These are phyloP conservation scores for Sarcophaga variegata DNA, from an alignment of 2,888 invertebrate genomes.

Conservation along the genomic window DNA sequence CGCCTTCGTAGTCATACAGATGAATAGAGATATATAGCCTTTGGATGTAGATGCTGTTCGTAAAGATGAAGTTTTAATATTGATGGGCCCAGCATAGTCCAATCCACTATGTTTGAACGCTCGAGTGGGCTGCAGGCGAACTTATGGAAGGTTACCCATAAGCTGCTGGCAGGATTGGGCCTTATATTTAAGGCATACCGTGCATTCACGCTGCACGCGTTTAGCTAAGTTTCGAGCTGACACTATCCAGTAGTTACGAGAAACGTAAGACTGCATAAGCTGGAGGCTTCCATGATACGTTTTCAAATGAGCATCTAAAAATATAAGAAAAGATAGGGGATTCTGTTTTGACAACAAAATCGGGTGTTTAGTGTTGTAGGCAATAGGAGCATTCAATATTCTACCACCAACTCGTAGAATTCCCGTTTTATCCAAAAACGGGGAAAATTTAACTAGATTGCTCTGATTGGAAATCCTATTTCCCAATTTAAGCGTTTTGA, in stretches of 20 bases:
- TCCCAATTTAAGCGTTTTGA: neutral
- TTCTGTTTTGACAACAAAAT: slow-evolving; percentile 51
- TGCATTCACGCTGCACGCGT: slow-evolving; percentile 8
- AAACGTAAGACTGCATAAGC: slow-evolving; percentile 52
- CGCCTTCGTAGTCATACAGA: slow-evolving; percentile 48
- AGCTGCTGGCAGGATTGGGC: slow-evolving; percentile 39
- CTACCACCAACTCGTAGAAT: slow-evolving; percentile 23
- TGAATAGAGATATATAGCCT: slow-evolving; percentile 42
- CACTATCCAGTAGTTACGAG: slow-evolving; percentile 55
- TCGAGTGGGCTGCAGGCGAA: slow-evolving; percentile 33
- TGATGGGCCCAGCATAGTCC: slow-evolving; percentile 60
- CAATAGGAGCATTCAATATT: neutral
- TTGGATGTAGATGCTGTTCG: slow-evolving; percentile 21
- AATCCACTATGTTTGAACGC: slow-evolving; percentile 42
- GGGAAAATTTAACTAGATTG: slow-evolving; percentile 13
- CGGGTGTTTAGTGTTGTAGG: neutral
- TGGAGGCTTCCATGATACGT: slow-evolving; percentile 59
- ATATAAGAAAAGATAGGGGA: slow-evolving; percentile 50
- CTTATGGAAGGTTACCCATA: slow-evolving; percentile 57
- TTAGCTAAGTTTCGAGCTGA: slow-evolving; percentile 31
- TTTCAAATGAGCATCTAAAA: slow-evolving; percentile 30
- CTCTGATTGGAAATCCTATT: slow-evolving; percentile 1
- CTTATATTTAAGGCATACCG: slow-evolving; percentile 16
- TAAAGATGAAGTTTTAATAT: slow-evolving; percentile 28
- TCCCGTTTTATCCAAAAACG: slow-evolving; percentile 20